These are phyloP conservation scores for Sebastes schlegelii DNA, from an alignment of 2,113 vertebrate genomes.

Conservation along the genomic window DNA sequence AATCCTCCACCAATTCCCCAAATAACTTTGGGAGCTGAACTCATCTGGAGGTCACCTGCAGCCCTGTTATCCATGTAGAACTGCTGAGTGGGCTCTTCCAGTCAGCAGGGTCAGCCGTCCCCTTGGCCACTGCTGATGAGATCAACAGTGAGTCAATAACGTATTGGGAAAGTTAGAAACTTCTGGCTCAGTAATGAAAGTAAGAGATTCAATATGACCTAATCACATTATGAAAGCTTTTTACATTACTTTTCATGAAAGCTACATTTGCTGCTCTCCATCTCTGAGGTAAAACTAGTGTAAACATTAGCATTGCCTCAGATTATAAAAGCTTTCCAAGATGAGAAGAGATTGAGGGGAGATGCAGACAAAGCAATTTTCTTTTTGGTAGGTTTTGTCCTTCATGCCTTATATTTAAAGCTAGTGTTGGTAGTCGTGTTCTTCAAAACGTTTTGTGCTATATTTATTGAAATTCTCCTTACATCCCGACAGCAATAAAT, in stretches of 20 bases:
- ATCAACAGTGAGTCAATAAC: conserved; percentile 30
- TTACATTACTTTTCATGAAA: conserved; percentile 26
- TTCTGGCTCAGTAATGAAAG: conserved; percentile 3
- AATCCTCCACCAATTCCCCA: conserved; percentile 40
- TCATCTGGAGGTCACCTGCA: conserved; percentile 51
- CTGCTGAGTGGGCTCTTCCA: conserved; percentile 57
- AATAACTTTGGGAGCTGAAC: conserved; percentile 35
- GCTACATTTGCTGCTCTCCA: conserved; percentile 7
- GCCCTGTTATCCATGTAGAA: conserved; percentile 47
- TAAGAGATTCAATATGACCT: not conserved
- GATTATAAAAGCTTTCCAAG: conserved; percentile 29
- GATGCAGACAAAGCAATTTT: conserved; percentile 9
- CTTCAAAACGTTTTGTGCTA: too few species aligned
- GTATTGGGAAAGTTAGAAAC: conserved; percentile 22
- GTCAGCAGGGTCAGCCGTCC: conserved; percentile 53
- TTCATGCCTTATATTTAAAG: not conserved
- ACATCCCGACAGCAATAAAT: too few species aligned
- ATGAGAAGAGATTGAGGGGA: conserved; percentile 15
- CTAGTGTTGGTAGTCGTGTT: too few species aligned
- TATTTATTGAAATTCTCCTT: too few species aligned
- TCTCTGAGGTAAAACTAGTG: conserved; percentile 15
- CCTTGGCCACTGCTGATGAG: conserved; percentile 33
- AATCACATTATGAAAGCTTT: conserved; percentile 23
- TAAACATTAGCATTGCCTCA: conserved; percentile 23
- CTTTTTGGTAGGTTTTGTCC: not conserved